Conservation (phyloP, 1,140 invertebrate genomes). For the Drosophila auraria region DNA sequence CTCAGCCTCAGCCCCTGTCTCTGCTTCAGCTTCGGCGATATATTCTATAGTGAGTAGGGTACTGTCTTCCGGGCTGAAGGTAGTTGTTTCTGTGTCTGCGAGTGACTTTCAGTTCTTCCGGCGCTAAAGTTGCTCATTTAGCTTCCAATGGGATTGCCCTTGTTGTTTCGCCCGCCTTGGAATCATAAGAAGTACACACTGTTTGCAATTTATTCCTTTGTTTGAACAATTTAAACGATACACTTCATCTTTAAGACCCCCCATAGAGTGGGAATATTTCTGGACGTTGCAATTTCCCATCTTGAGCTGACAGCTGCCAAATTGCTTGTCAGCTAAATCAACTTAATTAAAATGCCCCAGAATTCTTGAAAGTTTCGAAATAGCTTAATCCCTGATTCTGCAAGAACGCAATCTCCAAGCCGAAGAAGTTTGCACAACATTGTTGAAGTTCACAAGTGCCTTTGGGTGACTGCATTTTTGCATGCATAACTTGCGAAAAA, state of each 20-base stretch:
- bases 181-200: constrained; percentile 9
- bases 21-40: not conserved
- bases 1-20: not conserved
- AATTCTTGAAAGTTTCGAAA: not conserved
- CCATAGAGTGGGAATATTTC: no score
- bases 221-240: not conserved
- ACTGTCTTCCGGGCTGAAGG: not conserved
- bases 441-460: constrained; percentile 19
- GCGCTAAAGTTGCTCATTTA: constrained; percentile 25
- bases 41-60: not conserved
- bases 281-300: not conserved
- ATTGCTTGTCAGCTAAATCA: constrained; percentile 17
- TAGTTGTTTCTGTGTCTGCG: constrained; percentile 9
- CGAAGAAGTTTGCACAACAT: constrained; percentile 22
- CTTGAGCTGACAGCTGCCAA: constrained; percentile 2
- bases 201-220: constrained; percentile 9
- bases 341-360: constrained; percentile 30
- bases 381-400: constrained; percentile 20
- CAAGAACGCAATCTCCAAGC: constrained; percentile 1
- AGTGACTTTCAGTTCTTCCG: constrained; percentile 15
- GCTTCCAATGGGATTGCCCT: constrained; percentile 30
- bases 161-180: not conserved
- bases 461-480: constrained; percentile 32
- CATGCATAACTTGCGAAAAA: constrained; percentile 23
- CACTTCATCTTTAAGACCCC: no score